A percentile compares a stretch with the other conserved stretches of the same genome.
These are phyloP conservation scores for Pogonocherus hispidulus DNA, from an alignment of 2,888 invertebrate genomes.

Conservation along the genomic window DNA sequence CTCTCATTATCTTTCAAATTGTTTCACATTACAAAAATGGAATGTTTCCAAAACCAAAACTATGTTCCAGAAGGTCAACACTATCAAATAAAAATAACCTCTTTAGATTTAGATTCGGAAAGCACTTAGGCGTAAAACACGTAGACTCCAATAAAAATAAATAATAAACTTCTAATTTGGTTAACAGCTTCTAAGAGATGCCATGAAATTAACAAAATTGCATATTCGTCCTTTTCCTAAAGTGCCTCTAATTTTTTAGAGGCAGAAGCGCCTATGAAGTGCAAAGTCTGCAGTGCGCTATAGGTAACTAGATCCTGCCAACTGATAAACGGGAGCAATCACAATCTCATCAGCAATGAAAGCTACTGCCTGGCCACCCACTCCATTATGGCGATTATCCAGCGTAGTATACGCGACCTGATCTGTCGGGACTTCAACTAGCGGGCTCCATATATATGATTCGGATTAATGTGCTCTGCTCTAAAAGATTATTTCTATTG, in stretches of 20 bases:
- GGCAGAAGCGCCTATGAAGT: constrained; percentile 45
- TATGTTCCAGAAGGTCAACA: too few species aligned
- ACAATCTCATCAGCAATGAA: constrained; percentile 66
- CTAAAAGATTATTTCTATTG: neutral
- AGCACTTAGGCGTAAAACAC: too few species aligned
- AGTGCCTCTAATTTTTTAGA: constrained; percentile 1
- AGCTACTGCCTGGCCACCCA: constrained; percentile 63
- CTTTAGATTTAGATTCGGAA: too few species aligned
- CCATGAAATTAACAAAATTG: too few species aligned
- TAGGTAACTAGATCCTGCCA: constrained; percentile 60
- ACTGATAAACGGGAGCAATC: constrained; percentile 66
- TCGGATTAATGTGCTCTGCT: neutral
- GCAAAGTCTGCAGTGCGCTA: constrained; percentile 58
- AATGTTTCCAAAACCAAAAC: too few species aligned
- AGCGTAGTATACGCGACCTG: constrained; percentile 47
- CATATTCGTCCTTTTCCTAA: too few species aligned
- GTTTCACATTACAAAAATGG: too few species aligned
- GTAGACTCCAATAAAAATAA: too few species aligned
- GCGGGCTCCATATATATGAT: neutral
- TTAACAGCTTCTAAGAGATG: too few species aligned
- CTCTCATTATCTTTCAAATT: too few species aligned
- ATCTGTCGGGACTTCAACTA: neutral
- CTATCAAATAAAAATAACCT: too few species aligned
- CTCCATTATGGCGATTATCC: constrained; percentile 60
- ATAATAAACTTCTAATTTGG: too few species aligned